Conservation (phyloP, 2,797 vertebrate genomes). For the Helicolenus hilgendorfi region DNA sequence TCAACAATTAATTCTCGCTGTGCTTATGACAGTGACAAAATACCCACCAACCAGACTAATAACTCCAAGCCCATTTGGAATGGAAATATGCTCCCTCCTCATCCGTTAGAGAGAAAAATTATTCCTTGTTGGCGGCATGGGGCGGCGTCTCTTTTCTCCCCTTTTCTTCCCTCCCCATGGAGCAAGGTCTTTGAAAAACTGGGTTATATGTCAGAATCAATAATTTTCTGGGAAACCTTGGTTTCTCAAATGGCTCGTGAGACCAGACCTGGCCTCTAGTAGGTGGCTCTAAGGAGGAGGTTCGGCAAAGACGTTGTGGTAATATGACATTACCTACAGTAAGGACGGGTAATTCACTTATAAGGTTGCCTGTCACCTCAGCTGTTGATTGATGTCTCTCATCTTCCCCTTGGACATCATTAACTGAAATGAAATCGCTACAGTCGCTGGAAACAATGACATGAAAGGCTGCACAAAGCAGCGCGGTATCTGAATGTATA, state of each 20-base stretch:
- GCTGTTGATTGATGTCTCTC: constrained; percentile 66
- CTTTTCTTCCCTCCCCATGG: constrained; percentile 44
- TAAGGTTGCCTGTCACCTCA: constrained; percentile 45
- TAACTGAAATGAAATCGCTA: constrained; percentile 65
- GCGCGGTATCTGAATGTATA: constrained; percentile 52
- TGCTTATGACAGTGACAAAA: constrained; percentile 93
- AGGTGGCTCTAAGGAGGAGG: constrained; percentile 22
- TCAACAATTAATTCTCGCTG: constrained; percentile 92
- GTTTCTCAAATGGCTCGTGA: constrained; percentile 47
- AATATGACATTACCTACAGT: constrained; percentile 58
- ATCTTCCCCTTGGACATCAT: constrained; percentile 63
- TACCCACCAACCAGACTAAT: constrained; percentile 83
- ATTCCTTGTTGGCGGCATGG: constrained; percentile 52
- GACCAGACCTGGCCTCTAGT: constrained; percentile 26
- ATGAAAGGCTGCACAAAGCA: constrained; percentile 47
- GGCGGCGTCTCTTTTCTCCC: constrained; percentile 44
- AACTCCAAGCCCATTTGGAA: constrained; percentile 89
- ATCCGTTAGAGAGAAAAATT: constrained; percentile 81
- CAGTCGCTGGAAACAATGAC: constrained; percentile 46
- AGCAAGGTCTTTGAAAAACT: constrained; percentile 80
- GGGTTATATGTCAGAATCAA: constrained; percentile 81
- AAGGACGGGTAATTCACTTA: constrained; percentile 55
- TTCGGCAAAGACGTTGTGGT: constrained; percentile 45
- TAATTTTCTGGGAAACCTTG: constrained; percentile 73
- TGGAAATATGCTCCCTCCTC: constrained; percentile 85